These are phyloP conservation scores for Megathymus violae DNA, from an alignment of 1,140 invertebrate genomes.

Conservation along the genomic window DNA sequence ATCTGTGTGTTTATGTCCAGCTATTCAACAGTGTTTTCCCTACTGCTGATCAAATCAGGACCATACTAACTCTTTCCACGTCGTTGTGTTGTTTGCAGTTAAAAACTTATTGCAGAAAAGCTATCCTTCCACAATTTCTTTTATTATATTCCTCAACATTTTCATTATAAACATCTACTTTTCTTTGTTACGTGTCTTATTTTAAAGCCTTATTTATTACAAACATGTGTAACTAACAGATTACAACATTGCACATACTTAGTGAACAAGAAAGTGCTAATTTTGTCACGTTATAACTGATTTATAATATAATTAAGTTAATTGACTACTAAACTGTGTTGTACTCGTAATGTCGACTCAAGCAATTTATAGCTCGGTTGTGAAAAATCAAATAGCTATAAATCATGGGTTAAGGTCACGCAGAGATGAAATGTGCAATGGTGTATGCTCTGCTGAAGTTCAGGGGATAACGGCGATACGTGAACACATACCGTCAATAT, in stretches of 20 bases:
- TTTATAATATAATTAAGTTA: neutral
- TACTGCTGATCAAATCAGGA: no score
- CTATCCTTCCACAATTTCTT: no score
- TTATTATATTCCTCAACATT: no score
- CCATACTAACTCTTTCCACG: no score
- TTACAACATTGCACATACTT: neutral
- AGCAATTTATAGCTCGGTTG: conserved; percentile 10
- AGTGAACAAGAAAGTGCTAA: neutral
- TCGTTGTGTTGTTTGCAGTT: no score
- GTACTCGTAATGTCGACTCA: neutral
- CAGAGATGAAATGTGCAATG: conserved; percentile 17
- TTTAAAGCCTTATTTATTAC: no score
- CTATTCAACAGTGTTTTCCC: no score
- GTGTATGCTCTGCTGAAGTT: conserved; percentile 23
- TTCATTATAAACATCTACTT: no score
- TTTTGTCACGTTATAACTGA: neutral
- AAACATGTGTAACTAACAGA: neutral
- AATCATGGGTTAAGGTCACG: conserved; percentile 22
- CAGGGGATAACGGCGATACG: conserved; percentile 17
- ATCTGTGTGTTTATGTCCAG: no score
- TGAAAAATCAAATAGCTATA: conserved; percentile 18
- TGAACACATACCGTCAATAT: conserved; percentile 30
- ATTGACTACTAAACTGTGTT: neutral
- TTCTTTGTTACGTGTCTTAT: no score
- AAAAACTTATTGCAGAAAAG: no score